phyloP scores from a whole-genome alignment of 1,140 invertebrate species.

The Megalonaias nervosa region DNA sequence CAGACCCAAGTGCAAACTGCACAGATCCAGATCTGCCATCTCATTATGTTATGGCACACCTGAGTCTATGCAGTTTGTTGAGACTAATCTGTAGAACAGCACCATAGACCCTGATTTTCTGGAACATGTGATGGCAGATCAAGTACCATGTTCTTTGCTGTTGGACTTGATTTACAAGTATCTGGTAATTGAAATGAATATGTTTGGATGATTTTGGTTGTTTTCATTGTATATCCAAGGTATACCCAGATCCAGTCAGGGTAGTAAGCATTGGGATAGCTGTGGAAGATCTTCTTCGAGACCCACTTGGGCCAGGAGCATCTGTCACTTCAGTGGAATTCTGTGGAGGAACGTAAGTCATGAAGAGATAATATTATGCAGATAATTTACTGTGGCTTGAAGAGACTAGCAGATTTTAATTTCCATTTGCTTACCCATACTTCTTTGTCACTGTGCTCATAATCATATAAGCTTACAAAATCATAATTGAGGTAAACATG shows the following conservation, averaged over 20 bases:
- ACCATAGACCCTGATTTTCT: too few species aligned
- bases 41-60: too few species aligned
- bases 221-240: conserved; percentile 67
- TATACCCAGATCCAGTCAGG: conserved; percentile 98
- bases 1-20: too few species aligned
- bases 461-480: neutral
- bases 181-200: too few species aligned
- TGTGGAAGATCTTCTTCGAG: conserved; percentile 89
- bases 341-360: conserved; percentile 94
- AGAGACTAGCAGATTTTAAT: too few species aligned
- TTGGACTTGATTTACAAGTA: too few species aligned
- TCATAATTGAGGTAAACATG: neutral
- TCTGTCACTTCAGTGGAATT: conserved; percentile 97
- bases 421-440: neutral
- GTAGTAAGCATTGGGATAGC: conserved; percentile 95
- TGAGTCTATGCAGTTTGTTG: too few species aligned
- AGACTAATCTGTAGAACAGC: too few species aligned
- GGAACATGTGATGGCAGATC: too few species aligned
- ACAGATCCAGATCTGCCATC: too few species aligned
- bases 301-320: conserved; percentile 86
- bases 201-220: neutral
- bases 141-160: too few species aligned
- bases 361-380: neutral
- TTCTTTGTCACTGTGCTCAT: neutral
- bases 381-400: neutral